Percentiles rank a stretch among this genome's conserved stretches.
Evolutionary conservation across 2,113 vertebrate species (phyloP).

Genomic region (Pionites leucogaster): DNA sequence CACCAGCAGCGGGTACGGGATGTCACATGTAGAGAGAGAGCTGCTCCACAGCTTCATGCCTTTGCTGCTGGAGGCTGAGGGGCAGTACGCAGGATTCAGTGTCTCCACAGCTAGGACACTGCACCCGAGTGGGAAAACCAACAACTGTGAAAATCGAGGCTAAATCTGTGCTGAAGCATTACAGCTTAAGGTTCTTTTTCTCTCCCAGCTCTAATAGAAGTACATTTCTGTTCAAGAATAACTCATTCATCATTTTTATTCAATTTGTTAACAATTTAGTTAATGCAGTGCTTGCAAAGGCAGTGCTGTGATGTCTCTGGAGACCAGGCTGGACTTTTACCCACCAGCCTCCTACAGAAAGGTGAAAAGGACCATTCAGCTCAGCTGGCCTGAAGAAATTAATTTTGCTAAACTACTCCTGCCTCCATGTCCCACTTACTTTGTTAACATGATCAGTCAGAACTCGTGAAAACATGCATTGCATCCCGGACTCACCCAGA

Average conservation of each 20-base stretch:
- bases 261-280: not conserved
- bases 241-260: not conserved
- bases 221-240: rapidly evolving
- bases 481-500: not conserved
- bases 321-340: not conserved
- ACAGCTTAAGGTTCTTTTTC: not conserved
- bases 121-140: not conserved
- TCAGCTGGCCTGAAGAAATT: not conserved
- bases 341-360: not conserved
- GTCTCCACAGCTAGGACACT: not conserved
- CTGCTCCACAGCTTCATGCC: not conserved
- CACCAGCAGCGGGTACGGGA: rapidly evolving
- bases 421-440: not conserved
- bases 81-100: not conserved
- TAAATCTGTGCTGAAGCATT: not conserved
- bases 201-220: not conserved
- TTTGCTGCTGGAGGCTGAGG: not conserved
- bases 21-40: not conserved
- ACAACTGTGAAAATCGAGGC: rapidly evolving
- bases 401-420: not conserved
- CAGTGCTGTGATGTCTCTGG: not conserved
- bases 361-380: not conserved
- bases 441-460: not conserved
- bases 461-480: no score
- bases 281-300: not conserved